These are phyloP conservation scores for Jordanella pulchra DNA, from an alignment of 2,797 vertebrate genomes.

Conservation along the genomic window DNA sequence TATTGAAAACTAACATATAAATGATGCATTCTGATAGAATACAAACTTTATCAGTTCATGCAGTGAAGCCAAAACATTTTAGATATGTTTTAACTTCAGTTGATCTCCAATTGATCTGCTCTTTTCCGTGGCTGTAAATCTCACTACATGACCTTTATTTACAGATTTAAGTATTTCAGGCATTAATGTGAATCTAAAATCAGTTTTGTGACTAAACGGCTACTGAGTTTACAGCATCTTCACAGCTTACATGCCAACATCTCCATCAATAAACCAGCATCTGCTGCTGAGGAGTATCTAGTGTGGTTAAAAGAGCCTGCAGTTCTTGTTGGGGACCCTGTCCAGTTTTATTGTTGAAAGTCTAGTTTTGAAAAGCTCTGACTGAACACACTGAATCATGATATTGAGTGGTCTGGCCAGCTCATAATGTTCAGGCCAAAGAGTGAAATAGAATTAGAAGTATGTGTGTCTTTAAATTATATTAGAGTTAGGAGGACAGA, in stretches of 20 bases:
- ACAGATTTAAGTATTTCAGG: constrained; percentile 10
- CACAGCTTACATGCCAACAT: constrained; percentile 5
- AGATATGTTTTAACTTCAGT: not conserved
- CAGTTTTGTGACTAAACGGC: constrained; percentile 10
- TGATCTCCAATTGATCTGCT: not conserved
- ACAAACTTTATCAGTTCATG: not conserved
- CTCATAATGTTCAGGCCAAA: not conserved
- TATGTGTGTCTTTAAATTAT: constrained; percentile 31
- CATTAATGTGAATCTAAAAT: constrained; percentile 26
- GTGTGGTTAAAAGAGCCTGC: constrained; percentile 1
- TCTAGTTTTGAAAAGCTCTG: not conserved
- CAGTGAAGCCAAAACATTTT: not conserved
- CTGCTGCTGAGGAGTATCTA: not conserved
- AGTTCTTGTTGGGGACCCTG: not conserved
- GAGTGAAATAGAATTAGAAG: constrained; percentile 32
- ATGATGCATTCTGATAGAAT: not conserved
- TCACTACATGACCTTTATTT: constrained; percentile 8
- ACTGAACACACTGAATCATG: not conserved
- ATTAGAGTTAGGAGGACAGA: constrained; percentile 46
- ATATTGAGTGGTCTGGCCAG: not conserved
- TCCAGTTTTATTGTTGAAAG: not conserved
- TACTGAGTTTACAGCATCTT: not conserved
- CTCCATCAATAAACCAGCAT: constrained; percentile 14
- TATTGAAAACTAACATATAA: not conserved
- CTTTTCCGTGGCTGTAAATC: constrained; percentile 8